A percentile compares a stretch with the other conserved stretches of the same genome.
These are phyloP conservation scores for Psephotus haematonotus DNA, from an alignment of 2,113 vertebrate genomes.

Conservation along the genomic window DNA sequence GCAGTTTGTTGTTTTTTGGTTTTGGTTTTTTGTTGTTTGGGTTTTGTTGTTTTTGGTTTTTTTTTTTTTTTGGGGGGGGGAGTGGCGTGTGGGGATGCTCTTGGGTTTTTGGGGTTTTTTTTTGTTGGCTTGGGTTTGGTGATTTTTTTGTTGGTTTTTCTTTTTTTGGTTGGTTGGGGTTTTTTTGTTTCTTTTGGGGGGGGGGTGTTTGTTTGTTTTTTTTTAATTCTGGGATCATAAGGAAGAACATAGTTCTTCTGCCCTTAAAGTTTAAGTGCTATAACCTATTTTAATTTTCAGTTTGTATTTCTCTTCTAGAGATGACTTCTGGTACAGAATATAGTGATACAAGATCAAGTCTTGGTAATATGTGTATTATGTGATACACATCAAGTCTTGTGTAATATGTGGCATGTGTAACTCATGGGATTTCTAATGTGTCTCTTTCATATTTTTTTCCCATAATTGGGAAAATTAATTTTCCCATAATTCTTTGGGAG, in stretches of 20 bases:
- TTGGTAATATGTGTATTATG: too few relatives aligned
- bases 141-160: too few relatives aligned
- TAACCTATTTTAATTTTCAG: neutral
- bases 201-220: neutral
- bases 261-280: neutral
- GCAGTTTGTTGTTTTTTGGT: neutral
- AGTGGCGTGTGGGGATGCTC: too few relatives aligned
- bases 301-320: neutral
- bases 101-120: too few relatives aligned
- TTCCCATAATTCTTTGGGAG: neutral
- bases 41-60: too few relatives aligned
- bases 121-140: too few relatives aligned
- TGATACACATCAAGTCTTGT: too few relatives aligned
- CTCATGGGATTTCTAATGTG: neutral
- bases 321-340: neutral
- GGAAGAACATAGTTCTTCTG: neutral
- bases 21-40: too few relatives aligned
- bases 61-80: too few relatives aligned
- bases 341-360: neutral
- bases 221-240: neutral
- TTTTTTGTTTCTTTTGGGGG: neutral
- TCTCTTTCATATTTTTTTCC: neutral
- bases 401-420: neutral
- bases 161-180: too few relatives aligned
- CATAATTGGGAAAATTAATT: neutral